These are phyloP conservation scores for Tiliacea citrago DNA, from an alignment of 2,888 invertebrate species.

Conservation along the genomic window DNA sequence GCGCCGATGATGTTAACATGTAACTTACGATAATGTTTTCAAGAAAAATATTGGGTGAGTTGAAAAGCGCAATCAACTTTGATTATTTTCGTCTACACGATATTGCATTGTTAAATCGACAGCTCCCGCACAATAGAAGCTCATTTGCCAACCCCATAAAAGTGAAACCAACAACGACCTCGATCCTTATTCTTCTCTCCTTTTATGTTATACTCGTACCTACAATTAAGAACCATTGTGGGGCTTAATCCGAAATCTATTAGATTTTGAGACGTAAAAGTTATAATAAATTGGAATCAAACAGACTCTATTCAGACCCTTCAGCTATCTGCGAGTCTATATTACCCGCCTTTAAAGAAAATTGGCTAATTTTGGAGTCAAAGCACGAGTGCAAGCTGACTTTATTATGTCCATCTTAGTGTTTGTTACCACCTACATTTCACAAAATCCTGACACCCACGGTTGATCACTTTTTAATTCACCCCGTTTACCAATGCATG, in stretches of 20 bases:
- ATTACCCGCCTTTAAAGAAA: slow-evolving; percentile 37
- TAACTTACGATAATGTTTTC: slow-evolving; percentile 31
- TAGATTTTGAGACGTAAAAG: slow-evolving; percentile 64
- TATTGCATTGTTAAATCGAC: slow-evolving; percentile 84
- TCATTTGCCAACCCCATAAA: slow-evolving; percentile 84
- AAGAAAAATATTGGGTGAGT: slow-evolving; percentile 67
- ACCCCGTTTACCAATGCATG: not conserved
- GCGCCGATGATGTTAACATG: slow-evolving; percentile 54
- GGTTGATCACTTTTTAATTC: not conserved
- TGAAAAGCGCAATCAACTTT: slow-evolving; percentile 80
- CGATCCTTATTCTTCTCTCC: slow-evolving; percentile 70
- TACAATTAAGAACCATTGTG: slow-evolving; percentile 75
- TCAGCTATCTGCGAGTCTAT: slow-evolving; percentile 40
- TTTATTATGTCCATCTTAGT: slow-evolving; percentile 5
- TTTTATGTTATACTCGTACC: slow-evolving; percentile 66
- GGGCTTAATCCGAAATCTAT: slow-evolving; percentile 74
- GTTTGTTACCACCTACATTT: not conserved
- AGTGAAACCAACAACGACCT: slow-evolving; percentile 82
- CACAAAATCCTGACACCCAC: not conserved
- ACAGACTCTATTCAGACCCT: slow-evolving; percentile 44
- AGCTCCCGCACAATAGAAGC: slow-evolving; percentile 80
- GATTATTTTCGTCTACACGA: slow-evolving; percentile 79
- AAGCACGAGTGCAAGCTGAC: not conserved
- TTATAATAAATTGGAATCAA: slow-evolving; percentile 63
- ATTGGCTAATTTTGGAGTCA: slow-evolving; percentile 26